A percentile compares a stretch with the other conserved stretches of the same genome.
Conservation (phyloP, 2,797 vertebrate genomes). For the Heterohyrax brucei region DNA sequence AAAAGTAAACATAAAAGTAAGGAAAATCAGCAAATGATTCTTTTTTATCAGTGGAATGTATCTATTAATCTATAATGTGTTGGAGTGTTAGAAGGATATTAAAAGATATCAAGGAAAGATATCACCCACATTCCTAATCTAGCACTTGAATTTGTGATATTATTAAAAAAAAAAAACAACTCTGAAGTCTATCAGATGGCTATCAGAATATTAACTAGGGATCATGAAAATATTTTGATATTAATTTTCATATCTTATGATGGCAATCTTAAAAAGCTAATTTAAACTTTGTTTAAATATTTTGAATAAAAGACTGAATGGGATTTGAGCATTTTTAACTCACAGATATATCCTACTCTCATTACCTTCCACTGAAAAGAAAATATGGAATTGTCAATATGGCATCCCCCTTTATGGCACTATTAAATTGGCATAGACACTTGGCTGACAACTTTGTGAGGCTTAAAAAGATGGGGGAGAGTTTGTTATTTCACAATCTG, state of each 20-base stretch:
- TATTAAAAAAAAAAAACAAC: neutral
- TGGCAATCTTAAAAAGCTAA: neutral
- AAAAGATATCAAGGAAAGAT: neutral
- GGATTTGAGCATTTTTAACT: neutral
- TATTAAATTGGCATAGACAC: neutral
- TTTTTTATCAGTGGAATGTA: neutral
- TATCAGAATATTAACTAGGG: neutral
- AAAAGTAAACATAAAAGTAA: neutral
- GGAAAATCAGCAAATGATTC: neutral
- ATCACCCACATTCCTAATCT: neutral
- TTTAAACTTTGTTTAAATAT: neutral
- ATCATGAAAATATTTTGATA: neutral
- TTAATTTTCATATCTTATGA: neutral
- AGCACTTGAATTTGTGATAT: neutral
- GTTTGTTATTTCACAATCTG: neutral
- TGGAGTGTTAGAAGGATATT: neutral
- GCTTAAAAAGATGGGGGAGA: neutral
- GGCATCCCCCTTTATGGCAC: rapidly evolving
- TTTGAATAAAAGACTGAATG: neutral
- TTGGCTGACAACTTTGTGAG: neutral
- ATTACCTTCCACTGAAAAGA: neutral
- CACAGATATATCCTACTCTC: neutral
- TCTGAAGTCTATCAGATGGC: neutral
- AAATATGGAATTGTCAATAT: neutral
- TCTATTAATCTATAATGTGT: neutral